Evolutionary conservation across 2,888 invertebrate genomes (phyloP), one percentile per base, ranked within the genome.

Genomic region (Napeogenes sylphis): DNA sequence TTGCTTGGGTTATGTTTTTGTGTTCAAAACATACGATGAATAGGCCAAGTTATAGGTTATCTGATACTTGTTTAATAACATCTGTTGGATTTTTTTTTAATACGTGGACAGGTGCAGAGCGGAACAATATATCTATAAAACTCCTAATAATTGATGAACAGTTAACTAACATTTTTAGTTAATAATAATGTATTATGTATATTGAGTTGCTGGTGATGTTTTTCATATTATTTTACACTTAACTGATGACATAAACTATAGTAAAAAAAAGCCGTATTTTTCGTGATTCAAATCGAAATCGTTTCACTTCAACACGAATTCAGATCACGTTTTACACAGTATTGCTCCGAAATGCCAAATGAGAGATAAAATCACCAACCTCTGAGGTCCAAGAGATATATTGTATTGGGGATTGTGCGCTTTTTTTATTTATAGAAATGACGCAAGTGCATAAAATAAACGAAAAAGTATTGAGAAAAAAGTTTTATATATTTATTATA

Each of bases 1-100:
- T 73, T 73, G 72, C 65, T 62, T 66, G 62, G 67, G 64, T 65
- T 65, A 62, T 58, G 59, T 64, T 73, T 73, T 72, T 73, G 63
- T 63, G 46, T 59, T 58, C 46, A 47, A 61, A 68, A 66, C 61
- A 63, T 58, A 64, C 69, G 61, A 62, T 71, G 71, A 70, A 68
- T 66, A 58, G 63, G 61, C 3, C 30, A 56, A 58, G 62, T 57
- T n/a, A n/a, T n/a, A n/a, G n/a, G n/a, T 58, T 47, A 35, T 56
- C 53, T 58, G 46, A 54, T 56, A 51, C 57, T 58, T 55, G 38
- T 59, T 47, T 5, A 32, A 51, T 21, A 21, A 21, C 21, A 13
- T 56, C 38, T 45, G 12, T 62, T 42, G 42, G 54, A 58, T 55
- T 42, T 55, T 42, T 53, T 54, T 58, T 65, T 51, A 55, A 53